These are phyloP conservation scores for Heterohyrax brucei DNA, from an alignment of 2,797 vertebrate genomes.

Conservation along the genomic window DNA sequence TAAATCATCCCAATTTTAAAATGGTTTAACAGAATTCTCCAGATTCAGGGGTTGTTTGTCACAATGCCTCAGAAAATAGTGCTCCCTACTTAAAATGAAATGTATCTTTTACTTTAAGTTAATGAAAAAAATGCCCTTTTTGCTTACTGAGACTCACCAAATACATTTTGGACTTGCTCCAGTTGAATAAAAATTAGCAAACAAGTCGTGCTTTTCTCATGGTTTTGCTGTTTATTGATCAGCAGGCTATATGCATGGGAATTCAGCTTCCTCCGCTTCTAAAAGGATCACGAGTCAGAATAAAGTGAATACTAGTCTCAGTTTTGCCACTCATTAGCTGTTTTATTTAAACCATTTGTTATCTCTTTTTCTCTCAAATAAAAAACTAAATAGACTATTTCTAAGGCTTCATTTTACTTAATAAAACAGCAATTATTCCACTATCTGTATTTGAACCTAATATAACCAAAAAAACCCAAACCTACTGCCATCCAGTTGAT, in stretches of 20 bases:
- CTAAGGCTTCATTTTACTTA: neutral
- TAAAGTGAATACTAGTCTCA: neutral
- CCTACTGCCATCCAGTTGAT: no score
- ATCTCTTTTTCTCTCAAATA: conserved; percentile 42
- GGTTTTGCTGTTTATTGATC: neutral
- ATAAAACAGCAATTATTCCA: neutral
- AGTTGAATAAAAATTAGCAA: neutral
- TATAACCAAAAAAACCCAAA: no score
- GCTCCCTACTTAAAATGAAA: conserved; percentile 41
- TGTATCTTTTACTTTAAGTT: conserved; percentile 29
- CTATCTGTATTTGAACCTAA: neutral
- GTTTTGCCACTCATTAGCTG: neutral
- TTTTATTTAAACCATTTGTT: neutral
- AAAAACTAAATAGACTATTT: conserved; percentile 10
- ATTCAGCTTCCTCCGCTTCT: neutral
- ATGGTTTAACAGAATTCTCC: conserved; percentile 10
- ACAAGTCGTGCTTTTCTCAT: neutral
- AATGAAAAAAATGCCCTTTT: neutral
- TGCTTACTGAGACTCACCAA: neutral
- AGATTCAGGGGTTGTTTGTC: conserved; percentile 8
- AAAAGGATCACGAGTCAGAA: neutral
- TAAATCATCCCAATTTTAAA: neutral
- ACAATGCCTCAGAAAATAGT: neutral
- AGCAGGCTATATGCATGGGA: neutral
- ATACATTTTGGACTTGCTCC: conserved; percentile 11